Base-by-base conservation (phyloP, 2,888 invertebrate species). In the Cerceris ruficornis region DNA sequence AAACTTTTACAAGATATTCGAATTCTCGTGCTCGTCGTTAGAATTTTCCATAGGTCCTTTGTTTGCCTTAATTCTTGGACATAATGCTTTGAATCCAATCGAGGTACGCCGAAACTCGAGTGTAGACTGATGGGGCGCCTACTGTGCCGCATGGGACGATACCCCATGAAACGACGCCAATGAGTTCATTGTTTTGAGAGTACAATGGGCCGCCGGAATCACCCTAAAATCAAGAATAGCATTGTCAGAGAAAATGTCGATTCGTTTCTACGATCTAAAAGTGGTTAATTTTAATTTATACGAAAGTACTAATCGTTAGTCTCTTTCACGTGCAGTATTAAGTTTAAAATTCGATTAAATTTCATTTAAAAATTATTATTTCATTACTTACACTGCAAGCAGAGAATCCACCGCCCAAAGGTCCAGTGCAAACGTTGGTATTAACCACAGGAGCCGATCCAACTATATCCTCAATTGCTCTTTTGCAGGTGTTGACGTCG, bases 361-460 rank as follows among this genome's bases (percentile, higher is more conserved):
- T 8, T 54, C 6, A 5, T 41, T 58, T 28, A 28, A 58, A n/a
- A 17, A 17, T 41, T 5, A 17, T 41, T 5, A 39, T 2, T 15
- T 2, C 39, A 41, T 13, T 28, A 49, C 83, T 81, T 67, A 92
- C 92, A 76, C 84, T 89, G 87, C 94, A 94, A 5, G 94, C 93
- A 0, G 93, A 93, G 28, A 88, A 85, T 13, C 92, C 91, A 58
- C 92, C 91, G n/a, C 89, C 82, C 28, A 90, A 82, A 0, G 93
- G 93, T 43, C 92, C 92, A 7, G 93, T 92, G 88, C 94, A 94
- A n/a, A 94, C 77, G 80, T 93, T 94, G 13, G 88, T 90, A 7
- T 77, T 39, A 1, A 84, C 86, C 7, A 81, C 42, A 5, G 82
- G 64, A 17, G 69, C 46, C 52, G 62, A 73, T 68, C 89, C 89